These are phyloP conservation scores for Muscina levida DNA, from an alignment of 2,888 invertebrate species.

Conservation along the genomic window DNA sequence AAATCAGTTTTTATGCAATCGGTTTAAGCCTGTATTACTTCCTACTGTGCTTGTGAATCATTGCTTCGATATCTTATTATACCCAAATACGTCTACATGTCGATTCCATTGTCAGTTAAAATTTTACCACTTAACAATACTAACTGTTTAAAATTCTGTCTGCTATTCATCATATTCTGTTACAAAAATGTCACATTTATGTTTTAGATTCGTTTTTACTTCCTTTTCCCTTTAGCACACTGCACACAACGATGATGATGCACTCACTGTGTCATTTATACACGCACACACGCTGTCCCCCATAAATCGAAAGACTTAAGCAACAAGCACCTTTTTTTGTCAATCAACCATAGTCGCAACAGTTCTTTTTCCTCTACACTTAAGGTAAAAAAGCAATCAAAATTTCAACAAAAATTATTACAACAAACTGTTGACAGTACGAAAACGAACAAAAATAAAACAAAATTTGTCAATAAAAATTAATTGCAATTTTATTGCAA, in stretches of 20 bases:
- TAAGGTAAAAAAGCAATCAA: constrained; percentile 60
- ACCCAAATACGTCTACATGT: too few species aligned
- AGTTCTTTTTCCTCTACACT: constrained; percentile 16
- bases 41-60: too few species aligned
- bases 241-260: background rate
- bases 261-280: background rate
- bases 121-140: too few species aligned
- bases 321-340: constrained; percentile 51
- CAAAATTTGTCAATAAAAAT: constrained; percentile 77
- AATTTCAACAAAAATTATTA: constrained; percentile 55
- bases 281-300: too few species aligned
- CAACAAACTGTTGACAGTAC: constrained; percentile 41
- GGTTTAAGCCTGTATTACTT: too few species aligned
- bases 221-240: background rate
- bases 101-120: too few species aligned
- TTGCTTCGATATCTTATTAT: too few species aligned
- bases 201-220: background rate
- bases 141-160: too few species aligned
- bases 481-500: constrained; percentile 78
- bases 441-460: constrained; percentile 41
- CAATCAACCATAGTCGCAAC: constrained; percentile 33
- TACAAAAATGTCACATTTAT: background rate
- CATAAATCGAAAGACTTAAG: constrained; percentile 56
- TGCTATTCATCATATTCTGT: background rate
- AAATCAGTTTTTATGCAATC: too few species aligned